Evolutionary conservation across 2,888 invertebrate species (phyloP).

Genomic region (Pammene aurita): DNA sequence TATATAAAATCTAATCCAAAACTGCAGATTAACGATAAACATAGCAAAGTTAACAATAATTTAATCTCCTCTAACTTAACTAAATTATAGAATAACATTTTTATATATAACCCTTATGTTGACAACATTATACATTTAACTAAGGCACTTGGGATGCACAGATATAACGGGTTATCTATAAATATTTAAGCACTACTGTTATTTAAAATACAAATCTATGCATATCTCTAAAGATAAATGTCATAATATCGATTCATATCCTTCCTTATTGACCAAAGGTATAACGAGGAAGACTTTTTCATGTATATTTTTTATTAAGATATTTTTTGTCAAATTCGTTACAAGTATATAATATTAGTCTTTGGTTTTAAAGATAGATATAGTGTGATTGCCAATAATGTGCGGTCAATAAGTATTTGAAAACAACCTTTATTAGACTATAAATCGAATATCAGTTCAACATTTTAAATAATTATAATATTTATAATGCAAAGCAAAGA

Average conservation of each 20-base stretch:
- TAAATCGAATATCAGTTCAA: conserved; percentile 71
- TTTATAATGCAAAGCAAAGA: conserved; percentile 49
- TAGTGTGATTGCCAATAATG: conserved; percentile 64
- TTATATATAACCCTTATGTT: conserved; percentile 73
- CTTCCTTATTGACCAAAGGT: conserved; percentile 60
- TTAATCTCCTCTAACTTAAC: conserved; percentile 81
- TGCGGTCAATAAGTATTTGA: conserved; percentile 71
- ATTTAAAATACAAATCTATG: conserved; percentile 69
- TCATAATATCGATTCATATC: conserved; percentile 50
- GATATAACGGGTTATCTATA: conserved; percentile 69
- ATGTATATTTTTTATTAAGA: conserved; percentile 56
- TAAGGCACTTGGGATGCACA: conserved; percentile 81
- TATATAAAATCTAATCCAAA: conserved; percentile 50
- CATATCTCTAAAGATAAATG: conserved; percentile 56
- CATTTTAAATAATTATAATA: conserved; percentile 46
- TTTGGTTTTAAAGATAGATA: conserved; percentile 74
- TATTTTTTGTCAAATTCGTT: conserved; percentile 60
- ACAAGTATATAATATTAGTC: conserved; percentile 63
- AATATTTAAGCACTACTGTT: conserved; percentile 75
- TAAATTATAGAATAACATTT: conserved; percentile 75
- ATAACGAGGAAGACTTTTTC: conserved; percentile 66
- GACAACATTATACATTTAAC: conserved; percentile 76
- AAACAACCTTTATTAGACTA: conserved; percentile 63
- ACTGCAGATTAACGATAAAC: conserved; percentile 69
- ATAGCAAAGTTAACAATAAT: conserved; percentile 83